phyloP scores from a whole-genome alignment of 2,888 invertebrate genomes.

The Empis stercorea region DNA sequence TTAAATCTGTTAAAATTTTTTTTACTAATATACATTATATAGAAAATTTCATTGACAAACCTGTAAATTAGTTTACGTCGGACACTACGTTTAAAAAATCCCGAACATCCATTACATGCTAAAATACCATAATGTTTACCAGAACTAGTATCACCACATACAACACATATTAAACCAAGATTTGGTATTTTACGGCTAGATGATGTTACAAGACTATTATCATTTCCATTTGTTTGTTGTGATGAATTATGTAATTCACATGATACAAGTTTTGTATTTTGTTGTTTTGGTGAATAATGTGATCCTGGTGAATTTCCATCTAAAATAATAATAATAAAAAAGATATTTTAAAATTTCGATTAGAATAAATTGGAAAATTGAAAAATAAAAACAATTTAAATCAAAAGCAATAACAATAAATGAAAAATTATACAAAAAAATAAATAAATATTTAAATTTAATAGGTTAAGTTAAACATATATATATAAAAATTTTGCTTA shows the following conservation, averaged over 20 bases:
- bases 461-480: no score
- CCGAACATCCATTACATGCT: conserved; percentile 98
- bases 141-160: conserved; percentile 93
- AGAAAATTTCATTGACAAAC: conserved; percentile 37
- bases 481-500: no score
- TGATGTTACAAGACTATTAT: not conserved
- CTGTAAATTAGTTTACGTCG: conserved; percentile 93
- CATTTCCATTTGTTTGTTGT: not conserved
- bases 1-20: no score
- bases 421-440: no score
- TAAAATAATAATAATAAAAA: no score
- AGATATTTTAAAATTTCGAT: no score
- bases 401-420: no score
- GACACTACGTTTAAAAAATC: conserved; percentile 96
- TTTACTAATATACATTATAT: no score
- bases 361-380: no score
- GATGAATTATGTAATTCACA: not conserved
- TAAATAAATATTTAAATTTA: no score
- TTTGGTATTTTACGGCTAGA: conserved; percentile 41
- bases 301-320: no score
- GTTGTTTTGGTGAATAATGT: not conserved
- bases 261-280: not conserved
- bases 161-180: conserved; percentile 80
- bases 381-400: no score
- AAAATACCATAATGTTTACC: conserved; percentile 97